Percentiles rank a stretch among this genome's conserved stretches.
Conservation (phyloP, 2,113 vertebrate species). For the Callaeas wilsoni region DNA sequence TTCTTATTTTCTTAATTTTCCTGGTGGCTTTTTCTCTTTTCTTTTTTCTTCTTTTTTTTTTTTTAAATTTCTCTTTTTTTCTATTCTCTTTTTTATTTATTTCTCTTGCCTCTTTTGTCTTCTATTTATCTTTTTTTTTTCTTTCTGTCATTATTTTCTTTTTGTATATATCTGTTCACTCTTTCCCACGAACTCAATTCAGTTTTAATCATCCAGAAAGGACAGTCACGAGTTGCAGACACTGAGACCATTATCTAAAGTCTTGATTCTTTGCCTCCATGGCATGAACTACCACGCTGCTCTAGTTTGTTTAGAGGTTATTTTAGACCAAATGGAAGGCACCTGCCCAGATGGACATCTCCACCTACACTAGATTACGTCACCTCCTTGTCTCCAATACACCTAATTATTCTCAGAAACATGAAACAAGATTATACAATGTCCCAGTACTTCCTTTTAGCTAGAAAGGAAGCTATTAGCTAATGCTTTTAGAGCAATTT, state of each 20-base stretch:
- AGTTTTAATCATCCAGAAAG: not conserved
- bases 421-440: not conserved
- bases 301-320: not conserved
- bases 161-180: rapidly evolving
- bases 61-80: not conserved
- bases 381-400: not conserved
- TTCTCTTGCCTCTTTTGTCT: not conserved
- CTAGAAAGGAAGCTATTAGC: not conserved
- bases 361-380: not conserved
- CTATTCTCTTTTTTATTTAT: rapidly evolving
- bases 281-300: not conserved
- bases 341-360: not conserved
- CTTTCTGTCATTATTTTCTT: rapidly evolving
- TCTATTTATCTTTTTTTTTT: rapidly evolving
- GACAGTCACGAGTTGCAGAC: not conserved
- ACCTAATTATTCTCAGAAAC: not conserved
- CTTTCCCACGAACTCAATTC: not conserved
- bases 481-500: not conserved
- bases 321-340: not conserved
- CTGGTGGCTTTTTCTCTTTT: rapidly evolving
- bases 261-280: not conserved
- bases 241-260: not conserved
- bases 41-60: rapidly evolving
- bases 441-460: not conserved
- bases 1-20: no score